A percentile compares a stretch with the other conserved stretches of the same genome.
These are phyloP conservation scores for Stomatorhinus ivindoensis DNA, from an alignment of 2,113 vertebrate genomes.

Conservation along the genomic window DNA sequence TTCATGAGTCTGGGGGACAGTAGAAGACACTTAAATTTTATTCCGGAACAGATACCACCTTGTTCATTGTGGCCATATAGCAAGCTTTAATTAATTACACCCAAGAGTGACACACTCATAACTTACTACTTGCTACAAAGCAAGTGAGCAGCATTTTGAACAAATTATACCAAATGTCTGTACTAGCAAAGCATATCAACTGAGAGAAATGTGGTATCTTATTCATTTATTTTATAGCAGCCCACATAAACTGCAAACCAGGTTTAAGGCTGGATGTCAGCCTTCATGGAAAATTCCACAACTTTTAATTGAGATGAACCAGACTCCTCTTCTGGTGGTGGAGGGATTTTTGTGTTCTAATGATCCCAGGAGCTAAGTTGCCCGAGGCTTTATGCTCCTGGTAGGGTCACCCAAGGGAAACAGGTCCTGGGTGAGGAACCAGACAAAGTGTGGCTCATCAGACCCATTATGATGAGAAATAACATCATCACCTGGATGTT, in stretches of 20 bases:
- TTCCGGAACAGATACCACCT: background rate
- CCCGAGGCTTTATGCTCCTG: too few relatives aligned
- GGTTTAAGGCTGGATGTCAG: background rate
- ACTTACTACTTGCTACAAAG: background rate
- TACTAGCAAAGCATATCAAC: background rate
- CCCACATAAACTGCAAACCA: background rate
- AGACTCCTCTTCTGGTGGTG: background rate
- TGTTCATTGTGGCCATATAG: background rate
- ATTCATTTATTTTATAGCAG: background rate
- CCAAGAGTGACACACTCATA: background rate
- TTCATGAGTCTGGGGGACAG: background rate
- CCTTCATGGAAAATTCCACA: background rate
- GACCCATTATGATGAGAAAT: too few relatives aligned
- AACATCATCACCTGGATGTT: too few relatives aligned
- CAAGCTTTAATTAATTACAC: background rate
- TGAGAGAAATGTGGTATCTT: background rate
- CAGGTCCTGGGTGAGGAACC: too few relatives aligned
- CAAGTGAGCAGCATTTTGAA: background rate
- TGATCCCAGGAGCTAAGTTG: too few relatives aligned
- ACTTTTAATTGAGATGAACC: background rate
- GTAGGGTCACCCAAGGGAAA: too few relatives aligned
- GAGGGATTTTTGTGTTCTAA: too few relatives aligned
- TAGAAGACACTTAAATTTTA: background rate
- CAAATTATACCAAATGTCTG: background rate
- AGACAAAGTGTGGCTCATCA: too few relatives aligned